These are phyloP conservation scores for Crotalus horridus DNA, from an alignment of 2,113 vertebrate species.

Conservation along the genomic window DNA sequence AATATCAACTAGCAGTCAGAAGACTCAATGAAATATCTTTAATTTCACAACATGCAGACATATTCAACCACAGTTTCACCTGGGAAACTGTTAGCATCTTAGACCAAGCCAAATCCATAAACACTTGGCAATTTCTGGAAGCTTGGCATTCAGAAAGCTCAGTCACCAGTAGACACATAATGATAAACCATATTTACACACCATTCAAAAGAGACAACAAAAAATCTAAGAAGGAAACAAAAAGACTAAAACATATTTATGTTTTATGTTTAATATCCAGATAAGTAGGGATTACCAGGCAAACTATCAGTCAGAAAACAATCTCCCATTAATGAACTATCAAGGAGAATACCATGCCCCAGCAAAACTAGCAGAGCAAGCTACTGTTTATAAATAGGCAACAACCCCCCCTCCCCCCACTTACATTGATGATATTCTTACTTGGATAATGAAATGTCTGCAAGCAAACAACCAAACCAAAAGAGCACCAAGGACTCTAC, in stretches of 20 bases:
- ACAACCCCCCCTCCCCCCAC: too few relatives aligned
- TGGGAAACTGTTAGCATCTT: neutral
- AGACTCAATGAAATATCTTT: neutral
- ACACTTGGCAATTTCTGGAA: neutral
- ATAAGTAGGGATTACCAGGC: too few relatives aligned
- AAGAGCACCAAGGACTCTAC: too few relatives aligned
- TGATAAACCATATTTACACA: neutral
- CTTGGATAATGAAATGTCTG: too few relatives aligned
- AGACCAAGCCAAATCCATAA: neutral
- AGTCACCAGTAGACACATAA: neutral
- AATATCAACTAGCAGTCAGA: neutral
- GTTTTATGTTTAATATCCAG: too few relatives aligned
- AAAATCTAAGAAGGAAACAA: neutral
- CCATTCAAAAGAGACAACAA: neutral
- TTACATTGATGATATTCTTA: too few relatives aligned
- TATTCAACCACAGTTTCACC: neutral
- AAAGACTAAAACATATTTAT: too few relatives aligned
- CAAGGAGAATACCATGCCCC: neutral
- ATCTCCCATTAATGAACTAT: neutral
- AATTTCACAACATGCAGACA: neutral
- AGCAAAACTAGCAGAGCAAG: too few relatives aligned
- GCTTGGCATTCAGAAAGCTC: neutral
- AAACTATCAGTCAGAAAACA: too few relatives aligned
- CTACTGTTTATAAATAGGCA: too few relatives aligned
- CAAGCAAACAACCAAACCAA: too few relatives aligned